Base-by-base conservation (phyloP, 2,888 invertebrate species). In the Junonia oenone region DNA sequence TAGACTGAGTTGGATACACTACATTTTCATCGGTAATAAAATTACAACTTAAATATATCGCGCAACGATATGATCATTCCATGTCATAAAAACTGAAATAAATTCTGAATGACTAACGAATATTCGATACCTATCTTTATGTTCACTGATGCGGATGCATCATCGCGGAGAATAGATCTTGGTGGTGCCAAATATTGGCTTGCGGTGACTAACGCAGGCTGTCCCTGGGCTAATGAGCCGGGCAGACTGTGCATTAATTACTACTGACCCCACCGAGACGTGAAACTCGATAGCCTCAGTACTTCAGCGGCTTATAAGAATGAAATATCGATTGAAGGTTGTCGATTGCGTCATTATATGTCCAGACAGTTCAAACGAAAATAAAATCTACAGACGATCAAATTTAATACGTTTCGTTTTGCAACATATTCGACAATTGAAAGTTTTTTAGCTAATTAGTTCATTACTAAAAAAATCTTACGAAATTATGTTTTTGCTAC, bases 31-130 rank as follows among this genome's bases (percentile, higher is more conserved):
- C 26, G 45, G 17, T 38, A 51, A 35, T 13, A 9, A 35, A 55
- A 48, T 55, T 31, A 29, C 15, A 11, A 29, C 38, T 13, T 14
- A 11, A 45, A 37, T 19, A n/a, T 8, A 22, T 50, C 9, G 11
- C 35, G 19, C 26, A 33, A 48, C 33, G 6, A 51, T 47, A 33
- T 47, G 15, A 26, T 38, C 40, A 26, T 27, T 48, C 33, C 11
- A 49, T 56, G 64, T 58, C 63, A 69, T 75, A 75, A 72, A 73
- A 71, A 65, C 66, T 64, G 67, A 60, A 71, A 72, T 73, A 74
- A 67, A 71, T 61, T 64, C 52, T 29, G 57, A 66, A 67, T 73
- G 75, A 76, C 69, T 76, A 75, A 76, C 48, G 55, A 75, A 76
- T 48, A 58, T 51, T 53, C 55, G 31, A 57, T 57, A 59, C 13